phyloP scores from a whole-genome alignment of 2,888 invertebrate genomes.

The Neoitamus cyanurus region DNA sequence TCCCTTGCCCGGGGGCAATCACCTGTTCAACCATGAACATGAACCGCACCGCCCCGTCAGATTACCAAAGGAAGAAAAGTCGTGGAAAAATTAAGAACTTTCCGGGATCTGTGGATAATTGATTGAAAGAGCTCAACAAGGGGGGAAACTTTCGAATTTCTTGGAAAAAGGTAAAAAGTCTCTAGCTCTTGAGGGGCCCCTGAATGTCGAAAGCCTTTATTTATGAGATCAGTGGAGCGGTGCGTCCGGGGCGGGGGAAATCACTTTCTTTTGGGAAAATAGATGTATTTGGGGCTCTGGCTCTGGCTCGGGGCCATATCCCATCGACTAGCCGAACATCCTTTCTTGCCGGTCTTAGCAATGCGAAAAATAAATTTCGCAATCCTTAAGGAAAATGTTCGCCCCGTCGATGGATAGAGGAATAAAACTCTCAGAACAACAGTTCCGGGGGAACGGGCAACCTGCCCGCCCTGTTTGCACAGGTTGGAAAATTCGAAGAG shows the following conservation, averaged over 20 bases:
- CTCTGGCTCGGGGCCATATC: not conserved
- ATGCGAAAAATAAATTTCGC: not conserved
- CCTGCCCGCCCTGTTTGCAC: not conserved
- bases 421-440: not conserved
- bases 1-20: not conserved
- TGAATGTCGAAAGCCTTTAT: not conserved
- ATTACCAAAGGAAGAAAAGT: not conserved
- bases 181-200: not conserved
- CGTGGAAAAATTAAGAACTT: not conserved
- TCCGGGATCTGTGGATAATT: conserved; percentile 1
- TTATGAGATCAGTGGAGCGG: not conserved
- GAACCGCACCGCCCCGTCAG: not conserved
- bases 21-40: not conserved
- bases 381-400: not conserved
- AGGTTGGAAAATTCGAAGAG: not conserved
- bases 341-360: not conserved
- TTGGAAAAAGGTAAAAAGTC: not conserved
- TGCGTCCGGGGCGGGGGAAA: not conserved
- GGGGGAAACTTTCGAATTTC: not conserved
- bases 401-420: not conserved
- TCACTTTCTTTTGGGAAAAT: not conserved
- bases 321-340: not conserved
- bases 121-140: not conserved
- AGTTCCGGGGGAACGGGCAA: not conserved
- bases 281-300: not conserved